Evolutionary conservation across 2,797 vertebrate species (phyloP).

Genomic region (Crax fasciolata): DNA sequence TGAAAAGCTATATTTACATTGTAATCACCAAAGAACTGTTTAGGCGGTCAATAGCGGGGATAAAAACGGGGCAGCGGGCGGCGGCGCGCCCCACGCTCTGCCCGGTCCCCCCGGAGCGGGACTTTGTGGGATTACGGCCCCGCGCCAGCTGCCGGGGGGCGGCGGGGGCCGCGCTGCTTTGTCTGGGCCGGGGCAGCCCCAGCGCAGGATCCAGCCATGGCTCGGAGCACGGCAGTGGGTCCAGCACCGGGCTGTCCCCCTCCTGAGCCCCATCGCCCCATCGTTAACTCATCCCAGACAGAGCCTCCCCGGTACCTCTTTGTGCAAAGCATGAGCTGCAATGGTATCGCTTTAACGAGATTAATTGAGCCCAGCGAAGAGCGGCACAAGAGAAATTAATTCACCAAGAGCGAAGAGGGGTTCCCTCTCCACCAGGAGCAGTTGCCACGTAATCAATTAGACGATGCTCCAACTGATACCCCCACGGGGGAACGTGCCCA

Average conservation of each 20-base stretch:
- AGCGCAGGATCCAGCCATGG: neutral
- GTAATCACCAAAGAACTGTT: slow-evolving; percentile 81
- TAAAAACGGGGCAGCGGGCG: slow-evolving; percentile 8
- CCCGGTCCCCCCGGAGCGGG: slow-evolving; percentile 40
- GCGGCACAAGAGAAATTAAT: slow-evolving; percentile 34
- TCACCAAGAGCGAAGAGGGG: neutral
- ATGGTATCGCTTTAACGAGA: neutral
- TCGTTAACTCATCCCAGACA: neutral
- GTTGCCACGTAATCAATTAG: slow-evolving; percentile 51
- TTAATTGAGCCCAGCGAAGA: slow-evolving; percentile 19
- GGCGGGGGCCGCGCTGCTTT: neutral
- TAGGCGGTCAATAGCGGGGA: slow-evolving; percentile 72
- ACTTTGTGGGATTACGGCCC: slow-evolving; percentile 75
- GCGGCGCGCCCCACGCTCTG: slow-evolving; percentile 13
- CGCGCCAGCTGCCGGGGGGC: slow-evolving; percentile 73
- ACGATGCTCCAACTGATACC: slow-evolving; percentile 17
- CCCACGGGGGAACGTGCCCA: fast-evolving
- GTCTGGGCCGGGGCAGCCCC: neutral
- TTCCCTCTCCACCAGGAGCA: slow-evolving; percentile 61
- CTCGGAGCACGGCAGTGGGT: no score
- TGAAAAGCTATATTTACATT: slow-evolving; percentile 85
- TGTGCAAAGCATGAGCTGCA: neutral
- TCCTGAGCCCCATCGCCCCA: fast-evolving
- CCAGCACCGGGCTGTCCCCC: neutral
- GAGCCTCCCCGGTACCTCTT: fast-evolving